phyloP scores from a whole-genome alignment of 1,140 invertebrate genomes.

The Chironomus striatipennis region DNA sequence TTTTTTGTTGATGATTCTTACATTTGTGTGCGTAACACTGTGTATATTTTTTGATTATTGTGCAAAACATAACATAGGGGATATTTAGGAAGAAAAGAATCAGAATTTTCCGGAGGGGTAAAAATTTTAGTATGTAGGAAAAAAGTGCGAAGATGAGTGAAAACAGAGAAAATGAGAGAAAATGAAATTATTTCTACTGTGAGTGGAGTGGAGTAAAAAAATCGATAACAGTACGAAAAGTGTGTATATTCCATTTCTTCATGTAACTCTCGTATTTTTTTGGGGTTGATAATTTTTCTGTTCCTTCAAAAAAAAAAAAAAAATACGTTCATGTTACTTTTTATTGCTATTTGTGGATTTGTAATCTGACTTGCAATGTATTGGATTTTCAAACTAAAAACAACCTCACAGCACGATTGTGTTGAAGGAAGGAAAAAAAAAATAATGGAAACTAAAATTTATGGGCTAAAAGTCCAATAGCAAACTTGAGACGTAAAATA shows the following conservation, averaged over 20 bases:
- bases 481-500: background rate
- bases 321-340: background rate
- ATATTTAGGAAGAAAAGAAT: background rate
- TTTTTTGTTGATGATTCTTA: background rate
- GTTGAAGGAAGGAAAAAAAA: too few species aligned
- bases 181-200: background rate
- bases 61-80: background rate
- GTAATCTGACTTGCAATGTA: background rate
- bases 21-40: background rate
- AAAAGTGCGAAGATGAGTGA: slow-evolving; percentile 11
- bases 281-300: background rate
- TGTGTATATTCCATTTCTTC: background rate
- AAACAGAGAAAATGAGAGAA: background rate
- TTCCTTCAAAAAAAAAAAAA: background rate
- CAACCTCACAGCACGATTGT: too few species aligned
- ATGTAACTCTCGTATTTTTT: background rate
- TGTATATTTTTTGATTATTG: slow-evolving; percentile 2
- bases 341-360: background rate
- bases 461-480: background rate
- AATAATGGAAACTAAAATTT: too few species aligned
- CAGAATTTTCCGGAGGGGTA: background rate
- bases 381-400: background rate
- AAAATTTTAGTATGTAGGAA: background rate
- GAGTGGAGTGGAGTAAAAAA: slow-evolving; percentile 11
- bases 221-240: slow-evolving; percentile 4